phyloP scores from a whole-genome alignment of 2,113 vertebrate genomes.

The Gavialis gangeticus region DNA sequence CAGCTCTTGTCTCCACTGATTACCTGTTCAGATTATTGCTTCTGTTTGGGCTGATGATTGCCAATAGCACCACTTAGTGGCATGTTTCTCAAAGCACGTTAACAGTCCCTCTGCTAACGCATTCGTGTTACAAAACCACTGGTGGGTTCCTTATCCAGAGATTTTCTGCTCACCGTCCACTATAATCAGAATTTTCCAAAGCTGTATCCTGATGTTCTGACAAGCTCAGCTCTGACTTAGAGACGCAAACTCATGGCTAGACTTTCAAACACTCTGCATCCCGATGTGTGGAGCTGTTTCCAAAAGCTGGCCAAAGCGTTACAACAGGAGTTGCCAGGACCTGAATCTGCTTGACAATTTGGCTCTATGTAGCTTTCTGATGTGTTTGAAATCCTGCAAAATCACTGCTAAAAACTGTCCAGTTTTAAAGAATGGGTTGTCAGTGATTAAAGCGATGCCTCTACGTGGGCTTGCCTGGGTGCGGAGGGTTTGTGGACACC shows the following conservation, averaged over 20 bases:
- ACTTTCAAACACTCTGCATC: background rate
- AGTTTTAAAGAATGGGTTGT: constrained; percentile 16
- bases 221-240: accelerated
- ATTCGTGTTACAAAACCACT: background rate
- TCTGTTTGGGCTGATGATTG: background rate
- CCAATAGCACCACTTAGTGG: constrained; percentile 67
- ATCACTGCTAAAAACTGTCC: background rate
- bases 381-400: background rate
- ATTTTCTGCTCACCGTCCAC: background rate
- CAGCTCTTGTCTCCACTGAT: background rate
- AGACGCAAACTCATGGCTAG: background rate
- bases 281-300: accelerated
- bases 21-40: background rate
- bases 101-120: background rate
- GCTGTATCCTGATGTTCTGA: background rate
- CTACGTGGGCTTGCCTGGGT: too few relatives aligned
- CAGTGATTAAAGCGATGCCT: too few relatives aligned
- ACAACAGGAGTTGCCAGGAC: background rate
- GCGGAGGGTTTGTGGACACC: too few relatives aligned
- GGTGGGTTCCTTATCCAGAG: background rate
- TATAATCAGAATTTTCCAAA: background rate
- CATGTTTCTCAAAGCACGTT: background rate
- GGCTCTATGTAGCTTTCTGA: background rate
- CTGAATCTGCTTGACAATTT: accelerated
- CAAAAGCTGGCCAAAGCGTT: background rate